Evolutionary conservation across 2,888 invertebrate species (phyloP), one percentile per base, ranked within the genome.

Genomic region (Philereme transversata): DNA sequence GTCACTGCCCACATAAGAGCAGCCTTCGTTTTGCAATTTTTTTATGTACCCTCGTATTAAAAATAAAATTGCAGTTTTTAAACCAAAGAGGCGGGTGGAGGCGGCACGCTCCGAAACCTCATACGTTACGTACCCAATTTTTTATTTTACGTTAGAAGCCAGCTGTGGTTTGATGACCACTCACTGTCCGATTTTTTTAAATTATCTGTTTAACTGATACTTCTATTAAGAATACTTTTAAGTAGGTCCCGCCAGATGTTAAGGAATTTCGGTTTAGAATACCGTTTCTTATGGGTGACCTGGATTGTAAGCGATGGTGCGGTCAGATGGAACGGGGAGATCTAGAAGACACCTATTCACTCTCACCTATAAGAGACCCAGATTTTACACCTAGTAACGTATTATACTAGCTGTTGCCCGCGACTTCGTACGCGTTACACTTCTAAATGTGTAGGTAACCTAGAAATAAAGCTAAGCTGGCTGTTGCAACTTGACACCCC

Each of bases 131-230:
- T 76, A 70, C 67, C 68, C 62, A 76, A 83, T 84, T 83, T 82
- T 78, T 69, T 67, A 71, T 79, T 80, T 83, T 76, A 73, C 56
- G 53, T 46, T 44, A 66, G 70, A 76, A 76, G 69, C 77, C 91
- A 91, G 88, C 87, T 91, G 91, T 82, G 86, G 81, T 85, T 84
- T 79, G 86, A 86, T 88, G 90, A 90, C 91, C 91, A 89, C 88
- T 90, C 86, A 75, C 73, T 74, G 81, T 77, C 75, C 78, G 51
- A 67, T 73, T 83, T 88, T 85, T 83, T 75, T 77, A 63, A 58
- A 22, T 60, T 68, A 69, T 69, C 51, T 75, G 78, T 86, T 82
- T 83, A 88, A 80, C 77, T 75, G 88, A 88, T 87, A 86, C 86
- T 75, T 75, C 78, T 78, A 82, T 86, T 81, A 81, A 80, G 83